phyloP scores from a whole-genome alignment of 2,113 vertebrate genomes.

The Varanus komodoensis region DNA sequence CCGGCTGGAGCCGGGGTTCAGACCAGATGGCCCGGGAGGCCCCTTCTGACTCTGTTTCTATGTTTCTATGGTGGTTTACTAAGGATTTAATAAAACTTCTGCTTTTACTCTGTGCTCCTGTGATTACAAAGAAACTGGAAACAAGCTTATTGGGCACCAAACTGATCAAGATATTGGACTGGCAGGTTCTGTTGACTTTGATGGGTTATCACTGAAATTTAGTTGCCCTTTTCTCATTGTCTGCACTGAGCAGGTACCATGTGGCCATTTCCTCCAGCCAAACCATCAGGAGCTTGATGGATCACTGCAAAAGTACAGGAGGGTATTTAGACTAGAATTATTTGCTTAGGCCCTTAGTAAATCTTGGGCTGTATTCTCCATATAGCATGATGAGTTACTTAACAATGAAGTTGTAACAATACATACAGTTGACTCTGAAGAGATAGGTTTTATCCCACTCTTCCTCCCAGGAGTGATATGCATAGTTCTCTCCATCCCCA shows the following conservation, averaged over 20 bases:
- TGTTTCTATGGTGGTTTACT: background rate
- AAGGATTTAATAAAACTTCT: background rate
- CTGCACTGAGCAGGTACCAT: background rate
- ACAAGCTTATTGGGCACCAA: background rate
- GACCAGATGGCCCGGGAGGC: too few relatives aligned
- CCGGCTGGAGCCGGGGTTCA: too few relatives aligned
- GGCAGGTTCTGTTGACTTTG: background rate
- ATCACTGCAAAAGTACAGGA: background rate
- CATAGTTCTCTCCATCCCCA: background rate
- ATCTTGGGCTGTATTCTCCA: background rate
- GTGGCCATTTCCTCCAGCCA: background rate
- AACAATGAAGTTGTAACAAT: background rate
- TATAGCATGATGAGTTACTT: too few relatives aligned
- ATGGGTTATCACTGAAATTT: background rate
- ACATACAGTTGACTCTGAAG: background rate
- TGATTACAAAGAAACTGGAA: background rate
- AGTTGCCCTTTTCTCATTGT: background rate
- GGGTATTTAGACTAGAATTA: background rate
- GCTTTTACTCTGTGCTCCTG: background rate
- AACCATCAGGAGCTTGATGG: background rate
- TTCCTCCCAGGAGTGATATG: background rate
- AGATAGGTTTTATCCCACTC: background rate
- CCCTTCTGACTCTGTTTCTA: background rate
- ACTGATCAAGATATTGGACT: background rate
- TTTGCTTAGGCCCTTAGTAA: background rate